These are phyloP conservation scores for Megaustenia siamemsis DNA, from an alignment of 2,888 invertebrate species.

Conservation along the genomic window DNA sequence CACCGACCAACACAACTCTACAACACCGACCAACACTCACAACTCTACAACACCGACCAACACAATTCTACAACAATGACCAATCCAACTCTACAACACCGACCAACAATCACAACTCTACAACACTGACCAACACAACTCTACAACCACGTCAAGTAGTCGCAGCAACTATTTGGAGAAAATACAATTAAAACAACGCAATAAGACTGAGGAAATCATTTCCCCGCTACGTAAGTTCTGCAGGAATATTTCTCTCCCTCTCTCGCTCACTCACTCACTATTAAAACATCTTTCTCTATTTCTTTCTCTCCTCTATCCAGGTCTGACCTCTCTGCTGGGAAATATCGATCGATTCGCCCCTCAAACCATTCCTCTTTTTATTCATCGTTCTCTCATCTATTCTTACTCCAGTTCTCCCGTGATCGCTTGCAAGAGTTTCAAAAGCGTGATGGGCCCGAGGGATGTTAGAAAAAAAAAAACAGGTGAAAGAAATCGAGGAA, in stretches of 20 bases:
- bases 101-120: no score
- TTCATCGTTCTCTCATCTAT: neutral
- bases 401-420: constrained; percentile 5
- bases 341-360: constrained; percentile 12
- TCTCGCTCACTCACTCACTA: no score
- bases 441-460: constrained; percentile 20
- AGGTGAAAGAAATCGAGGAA: neutral
- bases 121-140: no score
- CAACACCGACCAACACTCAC: no score
- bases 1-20: no score
- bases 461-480: neutral
- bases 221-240: neutral
- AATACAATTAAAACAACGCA: no score
- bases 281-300: no score
- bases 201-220: neutral
- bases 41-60: no score
- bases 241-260: constrained; percentile 2
- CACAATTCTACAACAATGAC: no score
- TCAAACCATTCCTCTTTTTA: neutral
- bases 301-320: constrained; percentile 12
- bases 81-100: no score
- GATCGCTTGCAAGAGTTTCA: constrained; percentile 11
- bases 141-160: no score
- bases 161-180: no score
- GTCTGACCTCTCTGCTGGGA: constrained; percentile 2